Base-by-base conservation (phyloP, 2,797 vertebrate species). In the Rachycentron canadum region DNA sequence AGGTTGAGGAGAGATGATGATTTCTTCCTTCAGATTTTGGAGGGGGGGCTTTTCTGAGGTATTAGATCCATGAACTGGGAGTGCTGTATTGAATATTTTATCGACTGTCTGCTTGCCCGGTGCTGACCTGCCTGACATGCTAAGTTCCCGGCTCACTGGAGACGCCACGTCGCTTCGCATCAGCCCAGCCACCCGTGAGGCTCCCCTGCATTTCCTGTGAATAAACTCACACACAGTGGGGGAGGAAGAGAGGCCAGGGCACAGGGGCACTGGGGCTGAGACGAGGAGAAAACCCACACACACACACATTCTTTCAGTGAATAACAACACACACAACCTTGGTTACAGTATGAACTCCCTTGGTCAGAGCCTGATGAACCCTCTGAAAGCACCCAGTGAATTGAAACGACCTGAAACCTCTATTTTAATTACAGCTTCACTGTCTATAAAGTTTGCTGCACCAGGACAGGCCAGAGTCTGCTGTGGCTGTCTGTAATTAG, bases 21-120 rank as follows among this genome's bases (percentile, higher is more conserved):
- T 75, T 84, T 88, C 82, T 67, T 41, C 43, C 36, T 81, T 64
- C 69, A 43, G 59, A 79, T 86, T 92, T 87, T 88, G 45, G 76
- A 75, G 53, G 72, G 61, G 79, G 79, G 78, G 53, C 78, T 89
- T 91, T 95, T 83, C 85, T 81, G 74, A 89, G 87, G 85, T 95
- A 96, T 96, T 96, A 96, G 94, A 95, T 96, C 94, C 93, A 95
- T 97, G 93, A 94, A 96, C 95, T 96, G 93, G 94, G 92, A 96
- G 94, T 90, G 88, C 89, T 96, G 94, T 94, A 95, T 95, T 97
- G 96, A 97, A 96, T 97, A 96, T 98, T 97, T 98, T 95, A 96
- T 96, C 95, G 95, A 96, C 94, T 95, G 94, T 95, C 95, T 97
- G 94, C 94, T 93, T 96, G 96, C 95, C 96, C 95, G 91, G 23